A percentile compares a stretch with the other conserved stretches of the same genome.
Conservation (phyloP, 2,888 invertebrate species). For the Stenichneumon culpator region DNA sequence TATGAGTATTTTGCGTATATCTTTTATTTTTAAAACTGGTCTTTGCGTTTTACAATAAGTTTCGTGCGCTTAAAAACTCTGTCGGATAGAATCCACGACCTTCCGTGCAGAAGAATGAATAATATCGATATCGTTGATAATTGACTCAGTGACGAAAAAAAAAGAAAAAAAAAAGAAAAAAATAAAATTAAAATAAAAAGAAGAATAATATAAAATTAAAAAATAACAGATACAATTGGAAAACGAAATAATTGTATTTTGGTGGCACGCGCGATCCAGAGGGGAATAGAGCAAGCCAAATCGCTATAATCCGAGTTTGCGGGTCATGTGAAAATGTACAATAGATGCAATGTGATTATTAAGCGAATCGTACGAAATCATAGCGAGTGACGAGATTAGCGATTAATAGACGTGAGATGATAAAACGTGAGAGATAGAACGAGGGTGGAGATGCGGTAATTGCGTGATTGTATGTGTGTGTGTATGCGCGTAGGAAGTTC, state of each 20-base stretch:
- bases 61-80: constrained; percentile 33
- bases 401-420: constrained; percentile 42
- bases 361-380: constrained; percentile 73
- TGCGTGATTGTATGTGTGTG: constrained; percentile 35
- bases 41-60: constrained; percentile 13
- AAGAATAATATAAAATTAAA: constrained; percentile 59
- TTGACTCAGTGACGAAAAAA: constrained; percentile 47
- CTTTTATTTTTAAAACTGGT: constrained; percentile 17
- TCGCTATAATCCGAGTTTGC: constrained; percentile 78
- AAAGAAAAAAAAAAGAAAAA: constrained; percentile 58
- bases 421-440: constrained; percentile 10
- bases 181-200: constrained; percentile 52
- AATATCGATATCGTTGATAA: constrained; percentile 48
- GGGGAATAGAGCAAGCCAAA: constrained; percentile 68
- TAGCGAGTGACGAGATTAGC: constrained; percentile 70
- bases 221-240: constrained; percentile 52
- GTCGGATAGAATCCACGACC: constrained; percentile 28
- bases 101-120: constrained; percentile 40
- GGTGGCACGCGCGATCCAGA: constrained; percentile 19
- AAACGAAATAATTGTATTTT: constrained; percentile 34
- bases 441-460: constrained; percentile 3
- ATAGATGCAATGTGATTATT: constrained; percentile 83
- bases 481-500: constrained; percentile 15
- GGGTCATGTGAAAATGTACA: constrained; percentile 82
- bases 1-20: constrained; percentile 50